These are phyloP conservation scores for Xylota segnis DNA, from an alignment of 2,888 invertebrate genomes.

Conservation along the genomic window DNA sequence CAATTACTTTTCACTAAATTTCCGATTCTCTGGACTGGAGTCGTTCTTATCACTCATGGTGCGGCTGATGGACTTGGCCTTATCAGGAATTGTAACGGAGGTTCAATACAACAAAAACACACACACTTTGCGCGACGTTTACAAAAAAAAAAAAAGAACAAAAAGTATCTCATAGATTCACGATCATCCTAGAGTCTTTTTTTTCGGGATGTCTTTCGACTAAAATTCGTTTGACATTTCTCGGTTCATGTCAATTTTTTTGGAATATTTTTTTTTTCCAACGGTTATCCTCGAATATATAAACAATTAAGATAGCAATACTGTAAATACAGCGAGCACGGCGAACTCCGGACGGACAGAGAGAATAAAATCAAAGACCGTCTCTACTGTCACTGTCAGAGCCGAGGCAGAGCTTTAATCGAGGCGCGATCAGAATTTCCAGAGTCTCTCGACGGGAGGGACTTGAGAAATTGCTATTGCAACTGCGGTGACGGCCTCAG, in stretches of 20 bases:
- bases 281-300: constrained; percentile 20
- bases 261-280: neutral
- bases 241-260: neutral
- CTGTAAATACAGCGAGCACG: constrained; percentile 5
- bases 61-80: constrained; percentile 28
- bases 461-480: constrained; percentile 30
- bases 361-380: constrained; percentile 60
- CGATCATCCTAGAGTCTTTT: constrained; percentile 25
- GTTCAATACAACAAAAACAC: constrained; percentile 21
- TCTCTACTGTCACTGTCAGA: constrained; percentile 47
- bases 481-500: constrained; percentile 48
- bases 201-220: neutral
- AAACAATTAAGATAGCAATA: constrained; percentile 15
- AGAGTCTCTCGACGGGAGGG: constrained; percentile 21
- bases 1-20: constrained; percentile 49
- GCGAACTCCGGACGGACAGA: constrained; percentile 49
- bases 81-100: constrained; percentile 5
- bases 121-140: constrained; percentile 22
- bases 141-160: neutral
- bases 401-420: constrained; percentile 61
- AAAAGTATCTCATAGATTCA: constrained; percentile 29
- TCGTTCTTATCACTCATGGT: constrained; percentile 51
- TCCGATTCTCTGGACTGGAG: constrained; percentile 55
- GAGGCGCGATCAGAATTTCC: constrained; percentile 42
- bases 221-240: constrained; percentile 20